Evolutionary conservation across 2,888 invertebrate genomes (phyloP).

Genomic region (Allolobophora icterica): DNA sequence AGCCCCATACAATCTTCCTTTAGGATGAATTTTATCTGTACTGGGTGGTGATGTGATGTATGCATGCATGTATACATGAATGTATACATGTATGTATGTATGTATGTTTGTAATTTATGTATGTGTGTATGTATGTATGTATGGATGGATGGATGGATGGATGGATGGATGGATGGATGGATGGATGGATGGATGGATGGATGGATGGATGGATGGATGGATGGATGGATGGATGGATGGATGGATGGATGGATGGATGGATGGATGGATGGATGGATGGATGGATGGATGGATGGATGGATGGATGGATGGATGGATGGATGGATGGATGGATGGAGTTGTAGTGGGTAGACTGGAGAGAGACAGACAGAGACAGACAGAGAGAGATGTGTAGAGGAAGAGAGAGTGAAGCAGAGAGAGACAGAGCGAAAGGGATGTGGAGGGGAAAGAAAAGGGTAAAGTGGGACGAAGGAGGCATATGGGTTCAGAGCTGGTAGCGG

Average conservation of each 20-base stretch:
- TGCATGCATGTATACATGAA: slow-evolving; percentile 33
- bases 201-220: slow-evolving; percentile 24
- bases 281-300: background rate
- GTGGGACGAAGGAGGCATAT: no score
- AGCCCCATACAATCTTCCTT: no score
- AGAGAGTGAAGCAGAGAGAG: no score
- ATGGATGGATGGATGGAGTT: background rate
- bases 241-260: slow-evolving; percentile 27
- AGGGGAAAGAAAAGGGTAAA: no score
- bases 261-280: background rate
- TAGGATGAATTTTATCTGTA: no score
- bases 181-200: background rate
- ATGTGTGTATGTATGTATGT: slow-evolving; percentile 36
- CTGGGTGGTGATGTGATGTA: slow-evolving; percentile 24
- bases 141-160: slow-evolving; percentile 30
- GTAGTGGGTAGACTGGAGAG: no score
- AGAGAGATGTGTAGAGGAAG: no score
- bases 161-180: slow-evolving; percentile 39
- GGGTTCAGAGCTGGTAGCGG: no score
- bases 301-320: background rate
- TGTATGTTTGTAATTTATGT: background rate
- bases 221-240: slow-evolving; percentile 39
- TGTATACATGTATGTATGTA: slow-evolving; percentile 42
- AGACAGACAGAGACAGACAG: no score
- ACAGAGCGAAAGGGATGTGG: no score